phyloP scores from a whole-genome alignment of 2,797 vertebrate species.

The Cygnus olor region DNA sequence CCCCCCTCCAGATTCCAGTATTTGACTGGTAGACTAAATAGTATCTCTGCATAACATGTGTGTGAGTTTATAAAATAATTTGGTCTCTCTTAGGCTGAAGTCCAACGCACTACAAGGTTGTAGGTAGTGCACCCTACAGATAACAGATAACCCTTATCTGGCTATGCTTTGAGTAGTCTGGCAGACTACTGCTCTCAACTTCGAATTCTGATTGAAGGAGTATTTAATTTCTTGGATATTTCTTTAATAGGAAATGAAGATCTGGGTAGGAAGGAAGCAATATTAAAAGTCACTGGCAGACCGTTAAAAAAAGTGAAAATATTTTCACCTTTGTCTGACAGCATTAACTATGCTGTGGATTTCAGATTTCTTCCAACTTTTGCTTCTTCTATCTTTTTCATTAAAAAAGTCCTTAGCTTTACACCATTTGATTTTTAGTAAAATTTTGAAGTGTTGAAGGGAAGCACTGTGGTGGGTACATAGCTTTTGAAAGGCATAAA shows the following conservation, averaged over 20 bases:
- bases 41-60: not conserved
- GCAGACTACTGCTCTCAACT: not conserved
- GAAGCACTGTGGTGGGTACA: not conserved
- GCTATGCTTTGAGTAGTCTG: not conserved
- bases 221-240: not conserved
- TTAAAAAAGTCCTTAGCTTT: not conserved
- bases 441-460: conserved; percentile 34
- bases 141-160: not conserved
- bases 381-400: conserved; percentile 16
- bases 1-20: not conserved
- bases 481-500: conserved; percentile 21
- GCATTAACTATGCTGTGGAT: not conserved
- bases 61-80: conserved; percentile 2
- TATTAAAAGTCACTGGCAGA: not conserved
- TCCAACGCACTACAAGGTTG: not conserved
- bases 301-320: not conserved
- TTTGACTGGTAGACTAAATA: not conserved
- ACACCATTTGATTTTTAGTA: conserved; percentile 17
- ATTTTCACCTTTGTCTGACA: not conserved
- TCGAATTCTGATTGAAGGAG: not conserved
- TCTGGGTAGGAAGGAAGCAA: not conserved
- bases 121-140: not conserved
- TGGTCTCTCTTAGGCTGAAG: not conserved
- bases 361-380: not conserved
- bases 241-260: conserved; percentile 26